Base-by-base conservation (phyloP, 2,113 vertebrate species). In the Ptilonorhynchus violaceus region DNA sequence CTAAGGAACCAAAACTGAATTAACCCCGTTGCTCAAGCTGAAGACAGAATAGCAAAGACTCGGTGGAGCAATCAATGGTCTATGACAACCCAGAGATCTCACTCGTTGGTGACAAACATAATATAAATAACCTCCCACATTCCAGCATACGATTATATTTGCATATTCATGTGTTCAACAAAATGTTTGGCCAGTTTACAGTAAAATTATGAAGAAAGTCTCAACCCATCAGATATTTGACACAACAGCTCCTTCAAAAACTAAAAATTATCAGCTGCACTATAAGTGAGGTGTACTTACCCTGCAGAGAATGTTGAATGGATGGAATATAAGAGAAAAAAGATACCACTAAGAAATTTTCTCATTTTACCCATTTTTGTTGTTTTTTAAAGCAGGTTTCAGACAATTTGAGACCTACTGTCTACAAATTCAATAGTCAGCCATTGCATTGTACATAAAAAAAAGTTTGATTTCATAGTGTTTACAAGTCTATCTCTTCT, bases 401-500 rank as follows among this genome's bases (percentile, higher is more conserved):
- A 28, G 37, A 35, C 8, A 53, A 31, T 70, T 56, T 90, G 22
- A 87, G 33, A 49, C 24, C 16, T 67, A 44, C 6, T 37, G 13
- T 17, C 16, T 47, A 78, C 33, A 80, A 70, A 55, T 15, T 63
- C 28, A 78, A 52, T 23, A 70, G 47, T 47, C 8, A 42, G 18
- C 3, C 14, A 28, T 24, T 6, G 0, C 13, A 67, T 0, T 4
- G 28, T 15, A 37, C 14, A 42, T n/a, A 7, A 19, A 62, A 80
- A 56, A 42, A 33, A 27, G 5, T 8, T 73, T 47, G 5, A 68
- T 72, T 81, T 55, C 9, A 6, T 27, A 28, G 4, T 21, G 4
- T 31, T 89, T 59, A 59, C 10, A 41, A 37, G 11, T 30, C 4
- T 49, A 0, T n/a, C 21, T 88, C 14, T 79, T 73, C 50, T 88